These are phyloP conservation scores for Anomalospiza imberbis DNA, from an alignment of 2,797 vertebrate genomes.

Conservation along the genomic window DNA sequence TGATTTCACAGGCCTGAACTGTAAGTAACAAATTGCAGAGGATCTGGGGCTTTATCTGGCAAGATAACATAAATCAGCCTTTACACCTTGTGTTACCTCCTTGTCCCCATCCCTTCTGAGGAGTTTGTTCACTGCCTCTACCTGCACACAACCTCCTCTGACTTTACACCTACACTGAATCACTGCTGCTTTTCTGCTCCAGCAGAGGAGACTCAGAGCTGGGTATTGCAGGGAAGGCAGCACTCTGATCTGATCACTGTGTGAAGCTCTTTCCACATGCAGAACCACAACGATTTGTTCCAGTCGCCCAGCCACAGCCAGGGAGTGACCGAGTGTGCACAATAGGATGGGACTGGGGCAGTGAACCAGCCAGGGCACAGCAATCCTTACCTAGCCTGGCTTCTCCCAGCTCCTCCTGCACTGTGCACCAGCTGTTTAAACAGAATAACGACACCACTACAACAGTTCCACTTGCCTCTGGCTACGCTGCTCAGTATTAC, in stretches of 20 bases:
- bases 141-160: background rate
- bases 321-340: accelerated
- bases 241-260: accelerated
- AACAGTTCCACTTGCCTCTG: background rate
- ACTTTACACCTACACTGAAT: accelerated
- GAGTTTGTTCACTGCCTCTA: background rate
- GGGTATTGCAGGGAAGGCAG: accelerated
- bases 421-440: accelerated
- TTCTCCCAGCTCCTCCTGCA: background rate
- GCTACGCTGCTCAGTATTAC: accelerated
- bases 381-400: accelerated
- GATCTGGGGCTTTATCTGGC: background rate
- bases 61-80: background rate
- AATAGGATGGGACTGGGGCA: accelerated
- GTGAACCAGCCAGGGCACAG: background rate
- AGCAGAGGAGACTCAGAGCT: background rate
- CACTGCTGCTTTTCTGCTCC: background rate
- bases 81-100: accelerated
- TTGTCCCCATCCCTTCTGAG: background rate
- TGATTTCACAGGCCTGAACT: slow-evolving; percentile 48
- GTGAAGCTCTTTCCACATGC: accelerated
- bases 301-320: accelerated
- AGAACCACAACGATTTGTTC: background rate
- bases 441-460: accelerated
- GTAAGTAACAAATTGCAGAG: slow-evolving; percentile 55